Base-by-base conservation (phyloP, 2,888 invertebrate genomes). In the Diadegma fenestrale region DNA sequence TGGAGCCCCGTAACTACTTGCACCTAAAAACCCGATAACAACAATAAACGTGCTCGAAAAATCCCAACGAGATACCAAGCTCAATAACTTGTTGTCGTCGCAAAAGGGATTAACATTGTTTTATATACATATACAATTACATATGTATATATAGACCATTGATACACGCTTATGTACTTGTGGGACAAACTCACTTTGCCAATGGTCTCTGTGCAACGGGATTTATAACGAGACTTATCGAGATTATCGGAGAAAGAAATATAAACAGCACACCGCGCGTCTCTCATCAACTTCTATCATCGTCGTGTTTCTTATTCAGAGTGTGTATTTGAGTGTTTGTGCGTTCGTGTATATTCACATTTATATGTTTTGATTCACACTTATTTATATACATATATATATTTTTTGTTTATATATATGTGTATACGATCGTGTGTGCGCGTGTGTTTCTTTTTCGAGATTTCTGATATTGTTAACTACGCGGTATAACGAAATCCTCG, bases 201-300 rank as follows among this genome's bases (percentile, higher is more conserved):
- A 19, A 68, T 43, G 37, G 69, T 51, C 48, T 33, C 48, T 45
- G 69, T 48, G 48, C 45, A 45, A 48, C 48, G 69, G 43, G 51
- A 77, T 37, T 54, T 41, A 33, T 26, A 54, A 69, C 66, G 41
- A 68, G 41, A 72, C 12, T 17, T 41, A 61, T 58, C 72, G 58
- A 72, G 58, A 58, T 58, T 37, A 58, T 48, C 58, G 75, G 64
- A 76, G 64, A 73, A 22, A 75, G 26, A 75, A 75, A 54, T 41
- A 77, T 14, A 78, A 78, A 69, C 61, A 69, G 69, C 58, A 76
- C 63, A 79, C 79, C 71, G n/a, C n/a, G n/a, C n/a, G 58, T 43
- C 48, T 22, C 51, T 43, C 41, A 63, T 73, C 71, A 41, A 58
- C 54, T 33, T 22, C 37, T 26, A 30, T 76, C 64, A 30, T 22